These are phyloP conservation scores for Ganaspis sp. DNA, from an alignment of 1,140 invertebrate genomes.

Conservation along the genomic window DNA sequence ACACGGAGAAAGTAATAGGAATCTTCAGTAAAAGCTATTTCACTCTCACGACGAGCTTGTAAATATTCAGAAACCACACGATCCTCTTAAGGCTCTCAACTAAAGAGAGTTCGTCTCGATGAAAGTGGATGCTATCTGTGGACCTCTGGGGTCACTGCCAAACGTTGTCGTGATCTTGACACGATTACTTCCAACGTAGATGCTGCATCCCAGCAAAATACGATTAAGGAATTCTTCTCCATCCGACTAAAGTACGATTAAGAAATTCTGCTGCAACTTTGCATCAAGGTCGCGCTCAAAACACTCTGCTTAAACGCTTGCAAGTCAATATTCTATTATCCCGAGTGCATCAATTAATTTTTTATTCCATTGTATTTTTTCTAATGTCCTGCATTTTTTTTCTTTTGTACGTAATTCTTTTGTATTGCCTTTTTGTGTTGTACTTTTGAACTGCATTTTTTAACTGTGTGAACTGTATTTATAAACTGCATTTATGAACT, in stretches of 20 bases:
- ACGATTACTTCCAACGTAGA: constrained; percentile 54
- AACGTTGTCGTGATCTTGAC: constrained; percentile 59
- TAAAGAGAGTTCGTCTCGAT: constrained; percentile 38
- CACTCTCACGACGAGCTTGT: constrained; percentile 57
- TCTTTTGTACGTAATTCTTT: too few species aligned
- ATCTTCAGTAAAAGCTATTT: constrained; percentile 57
- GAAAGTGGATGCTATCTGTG: constrained; percentile 60
- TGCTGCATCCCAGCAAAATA: neutral
- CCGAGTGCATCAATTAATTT: too few species aligned
- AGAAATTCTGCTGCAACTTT: neutral
- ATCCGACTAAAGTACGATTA: neutral
- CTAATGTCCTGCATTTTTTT: too few species aligned
- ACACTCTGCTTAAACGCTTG: neutral
- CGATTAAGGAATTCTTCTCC: neutral
- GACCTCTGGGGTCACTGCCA: constrained; percentile 57
- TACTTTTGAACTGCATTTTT: too few species aligned
- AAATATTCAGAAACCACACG: constrained; percentile 60
- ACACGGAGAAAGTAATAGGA: constrained; percentile 55
- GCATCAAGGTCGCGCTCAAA: constrained; percentile 12
- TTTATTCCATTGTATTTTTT: too few species aligned
- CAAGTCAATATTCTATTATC: neutral
- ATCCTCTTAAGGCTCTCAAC: constrained; percentile 50
- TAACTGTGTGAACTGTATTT: too few species aligned
- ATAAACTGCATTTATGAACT: too few species aligned
- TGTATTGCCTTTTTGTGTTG: too few species aligned